phyloP scores from a whole-genome alignment of 2,797 vertebrate species.

The Acridotheres tristis region DNA sequence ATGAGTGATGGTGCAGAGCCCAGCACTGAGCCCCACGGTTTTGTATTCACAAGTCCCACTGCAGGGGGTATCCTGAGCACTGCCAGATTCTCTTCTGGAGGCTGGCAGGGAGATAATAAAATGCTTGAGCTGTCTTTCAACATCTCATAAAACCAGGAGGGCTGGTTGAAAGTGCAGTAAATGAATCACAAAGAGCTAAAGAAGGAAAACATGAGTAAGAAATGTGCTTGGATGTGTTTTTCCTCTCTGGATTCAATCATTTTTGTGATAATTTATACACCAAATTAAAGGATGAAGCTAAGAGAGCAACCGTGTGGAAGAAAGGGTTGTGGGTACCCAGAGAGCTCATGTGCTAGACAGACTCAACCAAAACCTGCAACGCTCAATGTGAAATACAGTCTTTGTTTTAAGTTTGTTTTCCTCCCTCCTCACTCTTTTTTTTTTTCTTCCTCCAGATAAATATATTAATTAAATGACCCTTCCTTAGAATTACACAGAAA shows the following conservation, averaged over 20 bases:
- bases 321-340: not conserved
- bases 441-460: slow-evolving; percentile 31
- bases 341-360: not conserved
- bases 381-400: not conserved
- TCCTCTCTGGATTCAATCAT: not conserved
- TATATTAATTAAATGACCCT: slow-evolving; percentile 66
- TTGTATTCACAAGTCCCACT: not conserved
- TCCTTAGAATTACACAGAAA: slow-evolving; percentile 38
- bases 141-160: not conserved
- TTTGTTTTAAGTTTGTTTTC: slow-evolving; percentile 51
- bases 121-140: not conserved
- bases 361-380: not conserved
- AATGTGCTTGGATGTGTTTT: not conserved
- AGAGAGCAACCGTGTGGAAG: not conserved
- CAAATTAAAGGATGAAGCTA: slow-evolving; percentile 13
- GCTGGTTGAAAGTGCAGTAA: slow-evolving; percentile 1
- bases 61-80: not conserved
- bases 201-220: slow-evolving; percentile 21
- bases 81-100: not conserved
- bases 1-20: not conserved
- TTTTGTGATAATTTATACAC: slow-evolving; percentile 28
- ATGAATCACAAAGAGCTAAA: slow-evolving; percentile 21
- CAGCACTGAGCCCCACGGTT: not conserved
- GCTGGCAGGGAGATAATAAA: not conserved
- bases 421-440: not conserved